Base-by-base conservation (phyloP, 2,888 invertebrate species). In the Amiota mariae region DNA sequence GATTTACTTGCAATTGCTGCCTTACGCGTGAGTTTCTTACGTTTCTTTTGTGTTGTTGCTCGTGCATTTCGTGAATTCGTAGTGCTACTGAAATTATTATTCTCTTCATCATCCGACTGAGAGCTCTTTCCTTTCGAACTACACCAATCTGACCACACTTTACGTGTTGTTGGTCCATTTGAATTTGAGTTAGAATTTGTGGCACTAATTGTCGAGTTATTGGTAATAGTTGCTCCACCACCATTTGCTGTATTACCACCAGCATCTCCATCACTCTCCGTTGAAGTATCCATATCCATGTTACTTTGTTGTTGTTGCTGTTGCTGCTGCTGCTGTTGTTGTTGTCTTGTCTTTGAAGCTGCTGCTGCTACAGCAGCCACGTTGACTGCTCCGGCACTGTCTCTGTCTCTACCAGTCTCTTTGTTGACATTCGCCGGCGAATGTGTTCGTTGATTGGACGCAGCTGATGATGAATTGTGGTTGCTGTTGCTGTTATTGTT, bases 91-190 rank as follows among this genome's bases (percentile, higher is more conserved):
- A 63, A 72, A 24, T 90, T 90, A 77, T 90, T 89, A 80, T 90
- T 89, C 77, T 90, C 90, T 81, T 93, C 93, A 72, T 92, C 93
- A 78, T 93, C 93, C 18, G 92, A 92, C 81, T 92, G 92, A 76
- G 92, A 93, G 81, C 92, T 92, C 82, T 92, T 92, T 61, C 92
- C 92, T 82, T 92, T 92, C 47, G 92, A 92, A 68, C 90, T 91
- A 86, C 93, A 93, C 92, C 93, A 94, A 87, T 94, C 94, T 6
- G 93, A 93, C 95, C 95, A 95, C 66, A 94, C 94, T 79, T 93
- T 91, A 20, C 95, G 91, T 9, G 95, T 94, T 36, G 94, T 94
- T 3, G 94, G 93, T n/a, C 85, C 86, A 70, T 82, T 82, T 48
- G 83, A 81, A 8, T 36, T 77, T 76, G 13, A 81, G 57, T 76